These are phyloP conservation scores for Salarias fasciatus DNA, from an alignment of 2,797 vertebrate species.

Conservation along the genomic window DNA sequence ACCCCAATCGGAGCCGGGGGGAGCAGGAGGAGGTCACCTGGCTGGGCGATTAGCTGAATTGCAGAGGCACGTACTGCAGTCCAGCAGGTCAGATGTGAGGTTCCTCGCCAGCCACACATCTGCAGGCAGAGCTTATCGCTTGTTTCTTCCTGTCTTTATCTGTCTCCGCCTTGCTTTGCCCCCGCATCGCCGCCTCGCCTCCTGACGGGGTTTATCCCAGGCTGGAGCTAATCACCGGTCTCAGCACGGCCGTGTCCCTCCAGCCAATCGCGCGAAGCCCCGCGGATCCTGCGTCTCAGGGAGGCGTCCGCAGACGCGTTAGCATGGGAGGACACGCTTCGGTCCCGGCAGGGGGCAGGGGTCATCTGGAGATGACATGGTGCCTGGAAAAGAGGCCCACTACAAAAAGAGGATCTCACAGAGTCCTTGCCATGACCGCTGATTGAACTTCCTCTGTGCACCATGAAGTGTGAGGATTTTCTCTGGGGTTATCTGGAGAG, in stretches of 20 bases:
- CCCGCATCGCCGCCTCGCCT: conserved; percentile 22
- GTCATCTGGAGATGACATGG: conserved; percentile 57
- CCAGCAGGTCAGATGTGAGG: conserved; percentile 28
- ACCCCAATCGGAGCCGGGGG: conserved; percentile 29
- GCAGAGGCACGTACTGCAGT: conserved; percentile 14
- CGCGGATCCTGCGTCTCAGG: conserved; percentile 52
- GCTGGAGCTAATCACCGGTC: conserved; percentile 56
- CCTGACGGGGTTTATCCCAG: conserved; percentile 45
- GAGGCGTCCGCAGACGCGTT: conserved; percentile 54
- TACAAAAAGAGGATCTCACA: conserved; percentile 32
- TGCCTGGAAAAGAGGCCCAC: conserved; percentile 48
- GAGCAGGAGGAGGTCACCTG: conserved; percentile 30
- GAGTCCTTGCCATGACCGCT: conserved; percentile 36
- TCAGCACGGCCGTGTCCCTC: conserved; percentile 24
- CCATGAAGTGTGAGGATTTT: no score
- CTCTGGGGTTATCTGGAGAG: conserved; percentile 4
- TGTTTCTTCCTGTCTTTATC: conserved; percentile 29
- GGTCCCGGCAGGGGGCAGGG: conserved; percentile 42
- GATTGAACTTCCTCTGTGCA: conserved; percentile 20
- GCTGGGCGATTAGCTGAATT: conserved; percentile 37
- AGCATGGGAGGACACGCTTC: conserved; percentile 35
- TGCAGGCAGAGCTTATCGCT: conserved; percentile 33
- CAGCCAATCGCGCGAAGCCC: conserved; percentile 28
- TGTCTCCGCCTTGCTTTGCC: conserved; percentile 13
- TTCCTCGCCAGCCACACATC: conserved; percentile 54